phyloP scores from a whole-genome alignment of 2,797 vertebrate species.

The Rhinophrynus dorsalis region DNA sequence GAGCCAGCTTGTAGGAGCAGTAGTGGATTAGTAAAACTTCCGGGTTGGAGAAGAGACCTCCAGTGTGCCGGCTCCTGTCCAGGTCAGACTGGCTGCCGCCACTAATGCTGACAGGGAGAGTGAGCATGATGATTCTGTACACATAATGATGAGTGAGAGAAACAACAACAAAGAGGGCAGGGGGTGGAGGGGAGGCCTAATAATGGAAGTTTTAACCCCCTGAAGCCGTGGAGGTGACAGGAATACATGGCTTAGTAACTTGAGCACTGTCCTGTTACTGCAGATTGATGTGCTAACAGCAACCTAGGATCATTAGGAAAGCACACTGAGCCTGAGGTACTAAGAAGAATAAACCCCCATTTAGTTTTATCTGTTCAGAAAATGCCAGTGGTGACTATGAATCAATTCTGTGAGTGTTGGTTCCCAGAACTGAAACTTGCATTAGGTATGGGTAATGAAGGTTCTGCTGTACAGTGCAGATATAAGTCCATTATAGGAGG shows the following conservation, averaged over 20 bases:
- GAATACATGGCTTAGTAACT: neutral
- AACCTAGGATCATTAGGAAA: no score
- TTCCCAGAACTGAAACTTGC: no score
- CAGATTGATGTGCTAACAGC: neutral
- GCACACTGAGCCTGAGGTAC: no score
- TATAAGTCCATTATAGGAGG: no score
- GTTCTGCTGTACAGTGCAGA: no score
- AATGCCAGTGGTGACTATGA: no score
- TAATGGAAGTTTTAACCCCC: constrained; percentile 19
- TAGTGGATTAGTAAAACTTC: constrained; percentile 59
- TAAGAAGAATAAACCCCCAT: no score
- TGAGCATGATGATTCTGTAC: constrained; percentile 46
- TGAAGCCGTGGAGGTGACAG: neutral
- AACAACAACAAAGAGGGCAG: constrained; percentile 31
- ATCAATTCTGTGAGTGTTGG: no score
- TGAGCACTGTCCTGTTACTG: neutral
- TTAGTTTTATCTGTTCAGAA: no score
- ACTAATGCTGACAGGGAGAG: constrained; percentile 59
- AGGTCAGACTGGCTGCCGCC: constrained; percentile 82
- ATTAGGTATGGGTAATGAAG: no score
- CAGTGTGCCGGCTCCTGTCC: constrained; percentile 64
- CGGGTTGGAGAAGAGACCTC: constrained; percentile 59
- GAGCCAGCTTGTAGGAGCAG: constrained; percentile 38
- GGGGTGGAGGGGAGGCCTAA: constrained; percentile 48
- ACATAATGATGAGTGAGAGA: constrained; percentile 34